Percentiles rank a stretch among this genome's conserved stretches.
Evolutionary conservation across 1,140 invertebrate species (phyloP).

Genomic region (Charaxes varanes): DNA sequence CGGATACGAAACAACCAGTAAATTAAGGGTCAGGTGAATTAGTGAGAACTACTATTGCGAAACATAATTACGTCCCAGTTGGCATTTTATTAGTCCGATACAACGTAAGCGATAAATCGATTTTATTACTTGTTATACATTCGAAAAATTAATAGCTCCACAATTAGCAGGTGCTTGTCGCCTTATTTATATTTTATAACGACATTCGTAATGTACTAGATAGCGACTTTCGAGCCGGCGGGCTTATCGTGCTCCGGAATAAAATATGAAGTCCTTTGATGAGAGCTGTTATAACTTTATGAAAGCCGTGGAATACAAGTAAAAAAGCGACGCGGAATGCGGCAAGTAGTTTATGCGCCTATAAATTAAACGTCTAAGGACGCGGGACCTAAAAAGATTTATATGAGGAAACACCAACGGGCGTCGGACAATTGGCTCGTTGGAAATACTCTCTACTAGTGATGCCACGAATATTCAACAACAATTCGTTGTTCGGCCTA

Average conservation of each 20-base stretch:
- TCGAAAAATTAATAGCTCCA: slow-evolving; percentile 9
- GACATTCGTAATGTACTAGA: slow-evolving; percentile 5
- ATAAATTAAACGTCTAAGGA: slow-evolving; percentile 5
- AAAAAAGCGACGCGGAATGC: slow-evolving; percentile 5
- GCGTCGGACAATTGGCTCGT: slow-evolving; percentile 4
- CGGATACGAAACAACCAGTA: too few species aligned
- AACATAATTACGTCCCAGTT: slow-evolving; percentile 2
- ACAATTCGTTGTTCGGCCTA: too few species aligned
- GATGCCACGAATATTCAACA: too few species aligned
- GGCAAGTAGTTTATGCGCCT: slow-evolving; percentile 3
- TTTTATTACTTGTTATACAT: slow-evolving; percentile 12
- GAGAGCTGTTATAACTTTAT: not conserved
- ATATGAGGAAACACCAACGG: slow-evolving; percentile 2
- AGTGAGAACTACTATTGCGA: too few species aligned
- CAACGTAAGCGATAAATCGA: slow-evolving; percentile 11
- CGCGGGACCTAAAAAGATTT: slow-evolving; percentile 8
- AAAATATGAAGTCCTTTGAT: not conserved
- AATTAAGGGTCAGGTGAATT: too few species aligned
- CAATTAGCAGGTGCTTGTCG: slow-evolving; percentile 8
- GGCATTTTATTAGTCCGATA: slow-evolving; percentile 7
- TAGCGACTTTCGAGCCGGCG: too few species aligned
- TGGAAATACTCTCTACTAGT: too few species aligned
- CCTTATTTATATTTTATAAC: slow-evolving; percentile 1
- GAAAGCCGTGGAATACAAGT: slow-evolving; percentile 4
- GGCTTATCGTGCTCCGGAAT: too few species aligned